Percentiles rank a stretch among this genome's conserved stretches.
phyloP scores from a whole-genome alignment of 2,113 vertebrate species.

The Picathartes gymnocephalus region DNA sequence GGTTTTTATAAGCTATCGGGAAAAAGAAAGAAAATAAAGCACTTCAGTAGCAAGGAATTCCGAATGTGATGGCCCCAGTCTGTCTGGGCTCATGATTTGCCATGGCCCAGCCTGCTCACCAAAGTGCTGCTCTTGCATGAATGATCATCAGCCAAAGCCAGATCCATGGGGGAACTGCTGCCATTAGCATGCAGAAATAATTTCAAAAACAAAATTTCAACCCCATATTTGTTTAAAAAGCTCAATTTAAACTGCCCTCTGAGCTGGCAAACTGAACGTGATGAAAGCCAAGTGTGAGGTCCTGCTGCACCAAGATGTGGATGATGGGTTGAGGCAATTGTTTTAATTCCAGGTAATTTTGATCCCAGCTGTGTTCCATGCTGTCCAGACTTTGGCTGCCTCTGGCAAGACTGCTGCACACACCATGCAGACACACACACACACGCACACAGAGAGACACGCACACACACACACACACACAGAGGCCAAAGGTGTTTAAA shows the following conservation, averaged over 20 bases:
- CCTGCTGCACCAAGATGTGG: neutral
- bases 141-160: neutral
- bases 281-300: neutral
- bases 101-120: neutral
- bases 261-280: neutral
- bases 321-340: neutral
- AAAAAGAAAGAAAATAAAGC: neutral
- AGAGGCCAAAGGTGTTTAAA: neutral
- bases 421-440: neutral
- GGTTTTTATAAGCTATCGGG: neutral
- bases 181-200: neutral
- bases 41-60: neutral
- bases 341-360: neutral
- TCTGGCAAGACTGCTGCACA: neutral
- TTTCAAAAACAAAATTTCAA: neutral
- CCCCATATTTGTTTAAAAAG: neutral
- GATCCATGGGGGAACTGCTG: neutral
- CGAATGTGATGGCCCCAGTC: accelerated
- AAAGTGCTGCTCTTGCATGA: neutral
- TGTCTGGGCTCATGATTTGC: neutral
- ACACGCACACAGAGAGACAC: too few species aligned
- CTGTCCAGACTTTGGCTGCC: neutral
- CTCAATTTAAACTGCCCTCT: neutral
- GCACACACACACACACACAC: too few species aligned
- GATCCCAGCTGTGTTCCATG: neutral